A percentile compares a stretch with the other conserved stretches of the same genome.
These are phyloP conservation scores for Macrocentrus cingulum DNA, from an alignment of 1,140 invertebrate species.

Conservation along the genomic window DNA sequence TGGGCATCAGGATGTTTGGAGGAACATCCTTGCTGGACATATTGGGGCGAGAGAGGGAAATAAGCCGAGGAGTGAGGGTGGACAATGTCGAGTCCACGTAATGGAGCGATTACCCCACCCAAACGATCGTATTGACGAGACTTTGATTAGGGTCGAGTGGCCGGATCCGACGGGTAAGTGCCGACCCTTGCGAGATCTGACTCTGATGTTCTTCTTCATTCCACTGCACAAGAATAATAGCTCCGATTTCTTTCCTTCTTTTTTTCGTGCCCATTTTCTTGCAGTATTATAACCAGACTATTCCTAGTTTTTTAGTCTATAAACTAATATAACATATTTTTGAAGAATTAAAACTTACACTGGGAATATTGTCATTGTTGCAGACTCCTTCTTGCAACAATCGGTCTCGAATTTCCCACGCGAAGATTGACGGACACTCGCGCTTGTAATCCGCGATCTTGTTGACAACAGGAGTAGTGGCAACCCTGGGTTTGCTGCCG, in stretches of 20 bases:
- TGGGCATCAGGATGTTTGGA: slow-evolving; percentile 4
- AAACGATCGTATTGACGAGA: slow-evolving; percentile 57
- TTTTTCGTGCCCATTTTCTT: too few species aligned
- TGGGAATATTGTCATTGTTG: slow-evolving; percentile 99
- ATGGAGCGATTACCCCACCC: slow-evolving; percentile 59
- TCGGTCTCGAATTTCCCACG: slow-evolving; percentile 96
- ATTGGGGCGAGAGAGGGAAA: slow-evolving; percentile 1
- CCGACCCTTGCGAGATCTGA: background rate
- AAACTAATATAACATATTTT: too few species aligned
- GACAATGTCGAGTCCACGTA: slow-evolving; percentile 54
- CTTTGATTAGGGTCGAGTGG: slow-evolving; percentile 61
- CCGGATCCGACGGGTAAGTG: slow-evolving; percentile 54
- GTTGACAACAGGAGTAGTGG: slow-evolving; percentile 89
- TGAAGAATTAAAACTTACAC: slow-evolving; percentile 76
- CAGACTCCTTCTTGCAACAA: slow-evolving; percentile 95
- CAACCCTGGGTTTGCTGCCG: slow-evolving; percentile 93
- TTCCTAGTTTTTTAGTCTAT: too few species aligned
- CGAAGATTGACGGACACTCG: slow-evolving; percentile 97
- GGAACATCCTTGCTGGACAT: background rate
- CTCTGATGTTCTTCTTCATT: background rate
- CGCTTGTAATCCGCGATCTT: slow-evolving; percentile 96
- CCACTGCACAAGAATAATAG: background rate
- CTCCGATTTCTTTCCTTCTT: too few species aligned
- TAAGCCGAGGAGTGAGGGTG: slow-evolving; percentile 38
- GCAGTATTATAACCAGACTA: too few species aligned